Conservation (phyloP, 2,888 invertebrate genomes). For the Troglohyphantes excavatus region DNA sequence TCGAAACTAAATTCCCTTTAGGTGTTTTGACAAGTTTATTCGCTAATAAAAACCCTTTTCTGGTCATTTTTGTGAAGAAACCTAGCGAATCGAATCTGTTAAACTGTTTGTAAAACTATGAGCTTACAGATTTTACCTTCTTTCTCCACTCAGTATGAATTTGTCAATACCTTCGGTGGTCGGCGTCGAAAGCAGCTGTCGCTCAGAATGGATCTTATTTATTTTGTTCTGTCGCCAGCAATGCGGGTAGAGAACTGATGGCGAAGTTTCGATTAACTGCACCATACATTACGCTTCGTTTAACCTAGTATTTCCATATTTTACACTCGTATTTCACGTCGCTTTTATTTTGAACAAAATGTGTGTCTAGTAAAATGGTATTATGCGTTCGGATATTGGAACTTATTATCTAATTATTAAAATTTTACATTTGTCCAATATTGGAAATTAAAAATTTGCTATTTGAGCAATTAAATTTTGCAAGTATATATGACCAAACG, state of each 20-base stretch:
- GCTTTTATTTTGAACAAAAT: too few species aligned
- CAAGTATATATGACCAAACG: too few species aligned
- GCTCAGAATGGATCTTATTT: conserved; percentile 27
- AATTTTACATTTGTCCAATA: too few species aligned
- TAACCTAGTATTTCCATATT: neutral
- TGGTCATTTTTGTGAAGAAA: conserved; percentile 16
- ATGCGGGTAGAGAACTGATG: neutral
- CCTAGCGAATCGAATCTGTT: conserved; percentile 39
- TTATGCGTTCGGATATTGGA: too few species aligned
- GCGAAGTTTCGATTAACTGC: neutral
- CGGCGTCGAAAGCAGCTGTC: conserved; percentile 45
- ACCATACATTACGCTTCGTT: neutral
- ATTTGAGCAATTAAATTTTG: too few species aligned
- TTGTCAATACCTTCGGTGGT: neutral
- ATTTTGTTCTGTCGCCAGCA: neutral
- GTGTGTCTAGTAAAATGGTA: too few species aligned
- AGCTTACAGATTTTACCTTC: conserved; percentile 15
- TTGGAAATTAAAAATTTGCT: too few species aligned
- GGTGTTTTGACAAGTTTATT: conserved; percentile 48
- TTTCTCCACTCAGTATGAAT: conserved; percentile 14
- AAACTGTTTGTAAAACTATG: conserved; percentile 55
- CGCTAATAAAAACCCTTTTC: conserved; percentile 22
- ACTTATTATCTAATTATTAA: too few species aligned
- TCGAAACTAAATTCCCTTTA: neutral
- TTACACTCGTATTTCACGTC: too few species aligned